phyloP scores from a whole-genome alignment of 2,797 vertebrate species.

The Darevskia mixta region DNA sequence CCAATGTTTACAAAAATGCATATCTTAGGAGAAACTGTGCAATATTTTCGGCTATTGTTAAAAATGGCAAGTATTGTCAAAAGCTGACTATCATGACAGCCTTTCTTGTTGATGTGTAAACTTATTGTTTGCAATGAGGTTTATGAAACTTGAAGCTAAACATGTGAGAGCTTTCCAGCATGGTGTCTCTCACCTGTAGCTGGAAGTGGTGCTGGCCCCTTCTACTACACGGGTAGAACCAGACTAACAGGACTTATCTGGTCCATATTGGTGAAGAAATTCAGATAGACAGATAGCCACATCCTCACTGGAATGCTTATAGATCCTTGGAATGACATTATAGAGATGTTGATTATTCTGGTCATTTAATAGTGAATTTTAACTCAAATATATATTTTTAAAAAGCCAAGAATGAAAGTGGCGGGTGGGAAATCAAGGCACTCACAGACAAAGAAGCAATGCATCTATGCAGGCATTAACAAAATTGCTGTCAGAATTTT shows the following conservation, averaged over 20 bases:
- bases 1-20: too few relatives aligned
- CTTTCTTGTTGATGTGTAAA: background rate
- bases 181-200: too few relatives aligned
- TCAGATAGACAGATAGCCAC: background rate
- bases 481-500: conserved; percentile 21
- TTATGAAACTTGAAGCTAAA: background rate
- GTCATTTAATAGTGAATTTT: background rate
- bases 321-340: background rate
- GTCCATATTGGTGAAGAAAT: background rate
- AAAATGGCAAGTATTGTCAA: background rate
- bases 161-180: background rate
- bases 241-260: background rate
- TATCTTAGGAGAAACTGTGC: too few relatives aligned
- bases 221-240: background rate
- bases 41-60: too few relatives aligned
- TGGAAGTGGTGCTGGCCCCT: background rate
- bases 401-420: background rate
- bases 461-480: conserved; percentile 8
- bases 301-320: background rate
- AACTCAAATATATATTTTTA: background rate
- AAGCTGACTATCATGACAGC: background rate
- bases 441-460: background rate
- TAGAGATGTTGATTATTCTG: background rate
- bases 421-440: background rate
- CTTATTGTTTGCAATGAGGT: background rate